phyloP scores from a whole-genome alignment of 2,113 vertebrate species.

The Callocephalon fimbriatum region DNA sequence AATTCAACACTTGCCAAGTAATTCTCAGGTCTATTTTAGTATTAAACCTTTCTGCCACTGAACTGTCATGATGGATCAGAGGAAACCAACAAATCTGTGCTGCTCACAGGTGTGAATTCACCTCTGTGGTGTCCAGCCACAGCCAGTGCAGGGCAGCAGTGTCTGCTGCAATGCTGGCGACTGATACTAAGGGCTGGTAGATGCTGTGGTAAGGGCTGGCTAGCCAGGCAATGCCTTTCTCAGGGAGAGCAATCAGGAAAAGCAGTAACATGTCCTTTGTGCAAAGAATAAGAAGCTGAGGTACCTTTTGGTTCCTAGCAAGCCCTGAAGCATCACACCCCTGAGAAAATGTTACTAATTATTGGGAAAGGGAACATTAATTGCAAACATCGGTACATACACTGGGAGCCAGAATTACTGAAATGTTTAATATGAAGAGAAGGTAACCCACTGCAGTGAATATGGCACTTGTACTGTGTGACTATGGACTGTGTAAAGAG shows the following conservation, averaged over 20 bases:
- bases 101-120: not conserved
- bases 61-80: accelerated
- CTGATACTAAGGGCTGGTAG: not conserved
- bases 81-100: not conserved
- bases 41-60: not conserved
- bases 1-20: not conserved
- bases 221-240: not conserved
- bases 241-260: not conserved
- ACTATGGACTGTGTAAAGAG: not conserved
- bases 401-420: not conserved
- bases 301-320: not conserved
- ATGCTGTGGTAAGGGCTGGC: not conserved
- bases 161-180: not conserved
- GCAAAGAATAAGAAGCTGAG: not conserved
- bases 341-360: not conserved
- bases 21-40: not conserved
- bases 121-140: not conserved
- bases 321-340: not conserved
- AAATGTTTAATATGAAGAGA: not conserved
- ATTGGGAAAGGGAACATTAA: not conserved
- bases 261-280: not conserved
- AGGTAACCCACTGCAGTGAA: not conserved
- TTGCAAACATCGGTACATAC: not conserved
- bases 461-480: not conserved
- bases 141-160: accelerated